Conservation (phyloP, 2,113 vertebrate species). For the Otis tarda region DNA sequence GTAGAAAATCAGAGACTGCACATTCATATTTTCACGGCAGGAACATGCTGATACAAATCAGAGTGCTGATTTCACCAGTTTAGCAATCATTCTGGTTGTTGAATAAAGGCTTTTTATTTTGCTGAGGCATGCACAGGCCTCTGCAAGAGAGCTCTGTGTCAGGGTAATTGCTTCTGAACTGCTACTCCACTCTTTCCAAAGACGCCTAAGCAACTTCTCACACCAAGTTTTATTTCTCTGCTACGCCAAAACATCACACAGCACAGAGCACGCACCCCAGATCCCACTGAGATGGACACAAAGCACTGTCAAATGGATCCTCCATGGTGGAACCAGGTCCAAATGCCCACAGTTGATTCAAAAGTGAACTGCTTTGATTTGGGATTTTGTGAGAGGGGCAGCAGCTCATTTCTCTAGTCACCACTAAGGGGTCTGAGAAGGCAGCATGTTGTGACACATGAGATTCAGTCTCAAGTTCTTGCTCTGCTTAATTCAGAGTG, state of each 20-base stretch:
- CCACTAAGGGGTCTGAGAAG: not conserved
- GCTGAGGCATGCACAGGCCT: not conserved
- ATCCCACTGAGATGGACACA: not conserved
- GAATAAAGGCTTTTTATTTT: not conserved
- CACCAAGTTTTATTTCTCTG: not conserved
- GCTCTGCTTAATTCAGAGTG: not conserved
- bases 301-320: not conserved
- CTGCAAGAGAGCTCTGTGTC: not conserved
- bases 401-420: not conserved
- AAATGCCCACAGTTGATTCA: rapidly evolving
- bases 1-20: not conserved
- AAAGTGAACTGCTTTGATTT: not conserved
- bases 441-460: not conserved
- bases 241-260: not conserved
- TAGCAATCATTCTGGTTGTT: not conserved
- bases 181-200: not conserved
- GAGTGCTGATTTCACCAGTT: not conserved
- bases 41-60: not conserved
- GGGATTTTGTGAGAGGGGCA: not conserved
- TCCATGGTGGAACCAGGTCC: not conserved
- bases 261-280: not conserved
- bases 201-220: not conserved
- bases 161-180: not conserved
- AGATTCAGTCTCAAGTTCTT: not conserved
- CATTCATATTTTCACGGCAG: not conserved